phyloP scores from a whole-genome alignment of 2,888 invertebrate species.

The Hylaea fasciaria region DNA sequence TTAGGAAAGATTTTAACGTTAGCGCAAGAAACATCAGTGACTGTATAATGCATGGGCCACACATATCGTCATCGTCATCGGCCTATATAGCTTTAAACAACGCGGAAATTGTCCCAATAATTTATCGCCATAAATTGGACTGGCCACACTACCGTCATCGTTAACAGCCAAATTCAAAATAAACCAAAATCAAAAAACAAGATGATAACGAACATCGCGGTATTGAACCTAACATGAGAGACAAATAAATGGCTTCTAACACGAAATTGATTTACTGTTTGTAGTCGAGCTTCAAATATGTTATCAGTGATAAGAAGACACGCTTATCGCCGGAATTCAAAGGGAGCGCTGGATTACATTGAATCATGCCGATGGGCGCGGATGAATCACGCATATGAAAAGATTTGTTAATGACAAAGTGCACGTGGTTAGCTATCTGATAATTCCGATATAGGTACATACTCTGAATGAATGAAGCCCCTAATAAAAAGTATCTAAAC shows the following conservation, averaged over 20 bases:
- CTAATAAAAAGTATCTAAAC: too few relatives aligned
- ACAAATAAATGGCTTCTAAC: slow-evolving; percentile 6
- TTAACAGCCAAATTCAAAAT: too few relatives aligned
- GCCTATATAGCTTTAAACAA: too few relatives aligned
- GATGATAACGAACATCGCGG: slow-evolving; percentile 7
- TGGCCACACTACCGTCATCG: too few relatives aligned
- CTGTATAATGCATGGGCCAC: too few relatives aligned
- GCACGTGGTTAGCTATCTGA: not conserved
- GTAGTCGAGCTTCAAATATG: slow-evolving; percentile 8
- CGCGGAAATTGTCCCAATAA: too few relatives aligned
- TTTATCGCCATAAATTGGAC: too few relatives aligned
- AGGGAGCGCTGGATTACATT: slow-evolving; percentile 25
- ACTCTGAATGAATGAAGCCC: too few relatives aligned
- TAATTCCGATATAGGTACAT: too few relatives aligned
- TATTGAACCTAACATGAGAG: slow-evolving; percentile 5
- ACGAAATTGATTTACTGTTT: slow-evolving; percentile 17
- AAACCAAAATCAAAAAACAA: too few relatives aligned
- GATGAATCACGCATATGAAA: slow-evolving; percentile 25
- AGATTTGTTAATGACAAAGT: slow-evolving; percentile 12
- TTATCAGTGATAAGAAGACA: slow-evolving; percentile 35
- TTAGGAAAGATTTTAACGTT: slow-evolving; percentile 18
- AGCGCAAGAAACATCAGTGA: slow-evolving; percentile 5
- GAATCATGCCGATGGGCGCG: slow-evolving; percentile 11
- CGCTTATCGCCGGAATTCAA: slow-evolving; percentile 32
- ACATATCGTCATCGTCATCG: too few relatives aligned